These are phyloP conservation scores for Caenorhabditis sp. DNA, from an alignment of 2,888 invertebrate species.

Conservation along the genomic window DNA sequence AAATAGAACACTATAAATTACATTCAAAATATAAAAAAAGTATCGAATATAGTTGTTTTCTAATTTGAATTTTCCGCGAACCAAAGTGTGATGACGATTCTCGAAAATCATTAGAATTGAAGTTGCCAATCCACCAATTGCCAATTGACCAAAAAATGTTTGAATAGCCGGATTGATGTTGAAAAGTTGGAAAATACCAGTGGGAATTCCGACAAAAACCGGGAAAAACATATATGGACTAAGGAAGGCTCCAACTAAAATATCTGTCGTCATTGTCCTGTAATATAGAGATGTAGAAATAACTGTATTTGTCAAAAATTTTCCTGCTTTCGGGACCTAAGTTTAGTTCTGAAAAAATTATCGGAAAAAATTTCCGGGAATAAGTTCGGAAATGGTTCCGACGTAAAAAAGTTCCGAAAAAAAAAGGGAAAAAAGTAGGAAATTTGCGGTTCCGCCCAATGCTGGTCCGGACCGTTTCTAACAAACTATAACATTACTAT, in stretches of 20 bases:
- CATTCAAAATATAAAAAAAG: constrained; percentile 26
- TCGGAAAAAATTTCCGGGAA: no score
- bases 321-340: no score
- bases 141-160: constrained; percentile 32
- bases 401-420: no score
- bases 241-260: constrained; percentile 27
- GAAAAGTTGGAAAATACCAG: constrained; percentile 26
- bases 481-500: no score
- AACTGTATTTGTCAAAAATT: no score
- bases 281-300: neutral
- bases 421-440: no score
- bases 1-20: constrained; percentile 23
- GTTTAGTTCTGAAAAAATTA: no score
- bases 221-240: constrained; percentile 39
- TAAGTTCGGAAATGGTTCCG: no score
- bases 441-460: no score
- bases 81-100: constrained; percentile 32
- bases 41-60: constrained; percentile 30
- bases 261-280: constrained; percentile 30
- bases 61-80: constrained; percentile 31
- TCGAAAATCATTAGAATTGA: constrained; percentile 38
- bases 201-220: constrained; percentile 29
- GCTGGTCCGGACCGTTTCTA: no score
- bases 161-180: constrained; percentile 22
- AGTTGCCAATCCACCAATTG: constrained; percentile 21